A percentile compares a stretch with the other conserved stretches of the same genome.
Evolutionary conservation across 1,140 invertebrate species (phyloP).

Genomic region (Geopemphigus sp.): DNA sequence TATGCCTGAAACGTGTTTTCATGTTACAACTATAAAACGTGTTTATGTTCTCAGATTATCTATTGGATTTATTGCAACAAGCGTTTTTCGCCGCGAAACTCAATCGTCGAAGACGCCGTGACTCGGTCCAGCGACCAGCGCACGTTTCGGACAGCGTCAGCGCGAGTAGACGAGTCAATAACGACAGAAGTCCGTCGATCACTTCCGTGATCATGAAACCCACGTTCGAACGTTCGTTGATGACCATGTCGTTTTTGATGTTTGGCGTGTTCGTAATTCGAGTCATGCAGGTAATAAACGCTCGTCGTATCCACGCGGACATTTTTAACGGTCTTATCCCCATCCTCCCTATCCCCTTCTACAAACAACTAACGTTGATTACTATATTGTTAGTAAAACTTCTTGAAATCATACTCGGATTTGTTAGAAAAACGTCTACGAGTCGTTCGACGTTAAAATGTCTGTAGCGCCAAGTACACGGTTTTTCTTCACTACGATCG

Average conservation of each 20-base stretch:
- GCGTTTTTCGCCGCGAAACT: background rate
- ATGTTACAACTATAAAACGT: background rate
- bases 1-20: background rate
- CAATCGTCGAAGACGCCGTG: background rate
- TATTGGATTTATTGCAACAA: background rate
- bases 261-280: conserved; percentile 33
- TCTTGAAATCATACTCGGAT: no score
- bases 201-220: background rate
- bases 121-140: background rate
- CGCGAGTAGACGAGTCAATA: background rate
- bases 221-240: conserved; percentile 33
- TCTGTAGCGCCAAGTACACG: no score
- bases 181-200: background rate
- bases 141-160: background rate
- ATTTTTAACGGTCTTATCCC: no score
- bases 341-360: no score
- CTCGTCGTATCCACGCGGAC: no score
- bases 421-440: no score
- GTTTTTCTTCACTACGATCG: no score
- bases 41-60: background rate
- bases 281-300: conserved; percentile 20
- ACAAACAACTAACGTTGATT: background rate
- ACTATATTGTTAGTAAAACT: no score
- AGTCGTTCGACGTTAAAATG: no score
- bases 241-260: conserved; percentile 43